A percentile compares a stretch with the other conserved stretches of the same genome.
These are phyloP conservation scores for Ophraella communa DNA, from an alignment of 2,888 invertebrate genomes.

Conservation along the genomic window DNA sequence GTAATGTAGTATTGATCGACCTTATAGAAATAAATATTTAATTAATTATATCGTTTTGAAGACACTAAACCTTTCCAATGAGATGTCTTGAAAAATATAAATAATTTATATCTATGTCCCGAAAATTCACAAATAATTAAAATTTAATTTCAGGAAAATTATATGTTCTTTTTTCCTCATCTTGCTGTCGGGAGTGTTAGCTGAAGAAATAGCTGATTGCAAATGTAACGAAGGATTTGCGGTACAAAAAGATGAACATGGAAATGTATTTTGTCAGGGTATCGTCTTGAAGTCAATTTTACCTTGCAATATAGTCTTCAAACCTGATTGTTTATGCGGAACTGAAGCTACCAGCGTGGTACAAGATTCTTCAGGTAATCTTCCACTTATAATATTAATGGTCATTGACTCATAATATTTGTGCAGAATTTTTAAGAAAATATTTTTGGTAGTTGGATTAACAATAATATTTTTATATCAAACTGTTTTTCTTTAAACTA, in stretches of 20 bases:
- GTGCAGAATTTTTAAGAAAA: too few relatives aligned
- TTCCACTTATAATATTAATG: too few relatives aligned
- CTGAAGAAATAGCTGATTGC: conserved; percentile 37
- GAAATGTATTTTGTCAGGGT: conserved; percentile 39
- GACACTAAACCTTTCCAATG: too few relatives aligned
- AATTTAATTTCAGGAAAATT: neutral
- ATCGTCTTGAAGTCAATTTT: conserved; percentile 33
- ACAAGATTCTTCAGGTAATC: conserved; percentile 35
- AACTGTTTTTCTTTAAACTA: too few relatives aligned
- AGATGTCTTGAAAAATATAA: neutral
- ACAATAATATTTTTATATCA: too few relatives aligned
- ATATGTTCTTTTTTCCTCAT: neutral
- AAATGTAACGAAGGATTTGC: conserved; percentile 38
- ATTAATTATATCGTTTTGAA: too few relatives aligned
- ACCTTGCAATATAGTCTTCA: conserved; percentile 41
- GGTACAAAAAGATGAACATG: conserved; percentile 28
- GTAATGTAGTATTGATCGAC: too few relatives aligned
- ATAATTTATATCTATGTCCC: too few relatives aligned
- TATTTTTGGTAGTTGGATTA: too few relatives aligned
- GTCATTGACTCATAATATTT: too few relatives aligned
- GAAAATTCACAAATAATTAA: too few relatives aligned
- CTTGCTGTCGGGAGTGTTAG: neutral
- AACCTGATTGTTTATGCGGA: conserved; percentile 42
- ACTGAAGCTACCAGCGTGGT: conserved; percentile 36
- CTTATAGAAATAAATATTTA: too few relatives aligned